Conservation (phyloP, 30 jellyfish, hydroid and myxozoan species). For the Cassiopea xamachana region DNA sequence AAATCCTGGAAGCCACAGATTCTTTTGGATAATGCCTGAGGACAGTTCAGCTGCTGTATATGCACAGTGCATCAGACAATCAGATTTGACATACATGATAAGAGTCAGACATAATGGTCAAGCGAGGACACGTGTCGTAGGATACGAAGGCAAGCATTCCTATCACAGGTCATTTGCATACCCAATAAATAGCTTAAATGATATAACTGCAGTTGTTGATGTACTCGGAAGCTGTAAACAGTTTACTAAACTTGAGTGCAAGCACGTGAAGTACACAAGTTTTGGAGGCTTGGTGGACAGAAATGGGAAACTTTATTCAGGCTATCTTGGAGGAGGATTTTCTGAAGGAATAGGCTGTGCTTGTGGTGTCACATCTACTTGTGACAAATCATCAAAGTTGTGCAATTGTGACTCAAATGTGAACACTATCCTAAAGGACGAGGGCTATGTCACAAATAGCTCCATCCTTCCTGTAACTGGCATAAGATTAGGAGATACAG, state of each 20-base stretch:
- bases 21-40: constrained; percentile 16
- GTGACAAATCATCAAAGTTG: not conserved
- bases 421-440: constrained; percentile 7
- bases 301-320: not conserved
- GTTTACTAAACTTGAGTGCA: constrained; percentile 33
- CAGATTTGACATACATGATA: not conserved
- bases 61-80: constrained; percentile 8
- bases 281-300: constrained; percentile 25
- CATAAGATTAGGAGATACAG: constrained; percentile 47
- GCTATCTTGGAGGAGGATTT: constrained; percentile 65
- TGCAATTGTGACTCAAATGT: constrained; percentile 71
- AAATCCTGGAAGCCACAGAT: not conserved
- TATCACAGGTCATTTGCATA: not conserved
- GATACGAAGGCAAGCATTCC: not conserved
- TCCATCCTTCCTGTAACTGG: constrained; percentile 51
- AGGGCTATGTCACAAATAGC: constrained; percentile 47
- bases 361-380: constrained; percentile 59
- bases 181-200: constrained; percentile 4
- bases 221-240: constrained; percentile 36
- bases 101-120: constrained; percentile 1
- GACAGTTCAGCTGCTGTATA: not conserved
- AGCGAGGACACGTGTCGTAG: not conserved
- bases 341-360: constrained; percentile 62
- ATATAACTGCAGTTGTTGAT: constrained; percentile 35
- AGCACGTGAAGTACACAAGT: not conserved